A percentile compares a stretch with the other conserved stretches of the same genome.
Evolutionary conservation across 2,888 invertebrate genomes (phyloP).

Genomic region (Fragum fragum): DNA sequence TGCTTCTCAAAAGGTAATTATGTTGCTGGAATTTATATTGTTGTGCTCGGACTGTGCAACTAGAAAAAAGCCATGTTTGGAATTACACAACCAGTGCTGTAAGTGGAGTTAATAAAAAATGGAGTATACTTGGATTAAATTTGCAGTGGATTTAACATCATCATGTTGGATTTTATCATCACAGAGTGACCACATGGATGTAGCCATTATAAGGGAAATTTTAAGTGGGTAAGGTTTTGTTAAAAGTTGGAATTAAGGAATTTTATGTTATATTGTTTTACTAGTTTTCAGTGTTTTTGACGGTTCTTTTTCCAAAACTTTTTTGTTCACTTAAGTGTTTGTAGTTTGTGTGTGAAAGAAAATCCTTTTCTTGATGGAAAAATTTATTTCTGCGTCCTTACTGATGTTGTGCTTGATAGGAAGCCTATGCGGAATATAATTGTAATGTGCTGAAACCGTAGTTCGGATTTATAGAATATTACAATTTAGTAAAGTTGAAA

Average conservation of each 20-base stretch:
- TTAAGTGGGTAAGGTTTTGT: conserved; percentile 13
- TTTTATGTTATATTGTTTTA: conserved; percentile 27
- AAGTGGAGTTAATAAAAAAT: conserved; percentile 8
- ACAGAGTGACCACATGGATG: conserved; percentile 6
- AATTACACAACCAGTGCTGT: background rate
- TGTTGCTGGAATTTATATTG: conserved; percentile 1
- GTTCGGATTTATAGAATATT: conserved; percentile 20
- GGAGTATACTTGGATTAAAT: conserved; percentile 15
- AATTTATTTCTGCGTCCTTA: conserved; percentile 7
- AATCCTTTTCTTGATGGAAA: conserved; percentile 5
- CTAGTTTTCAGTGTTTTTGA: conserved; percentile 12
- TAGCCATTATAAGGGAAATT: conserved; percentile 4
- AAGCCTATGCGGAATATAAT: conserved; percentile 1
- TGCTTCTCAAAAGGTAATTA: conserved; percentile 2
- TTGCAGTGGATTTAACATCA: conserved; percentile 1
- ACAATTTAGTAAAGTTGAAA: background rate
- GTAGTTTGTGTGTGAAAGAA: conserved; percentile 18
- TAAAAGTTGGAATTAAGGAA: background rate
- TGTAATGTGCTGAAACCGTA: background rate
- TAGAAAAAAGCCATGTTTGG: background rate
- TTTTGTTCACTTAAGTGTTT: conserved; percentile 17
- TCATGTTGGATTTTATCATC: conserved; percentile 14
- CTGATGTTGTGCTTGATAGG: conserved; percentile 9
- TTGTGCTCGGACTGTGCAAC: background rate
- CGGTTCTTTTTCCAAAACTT: background rate